Percentiles rank a stretch among this genome's conserved stretches.
Conservation (phyloP, 2,113 vertebrate genomes). For the Myrmecobius fasciatus region DNA sequence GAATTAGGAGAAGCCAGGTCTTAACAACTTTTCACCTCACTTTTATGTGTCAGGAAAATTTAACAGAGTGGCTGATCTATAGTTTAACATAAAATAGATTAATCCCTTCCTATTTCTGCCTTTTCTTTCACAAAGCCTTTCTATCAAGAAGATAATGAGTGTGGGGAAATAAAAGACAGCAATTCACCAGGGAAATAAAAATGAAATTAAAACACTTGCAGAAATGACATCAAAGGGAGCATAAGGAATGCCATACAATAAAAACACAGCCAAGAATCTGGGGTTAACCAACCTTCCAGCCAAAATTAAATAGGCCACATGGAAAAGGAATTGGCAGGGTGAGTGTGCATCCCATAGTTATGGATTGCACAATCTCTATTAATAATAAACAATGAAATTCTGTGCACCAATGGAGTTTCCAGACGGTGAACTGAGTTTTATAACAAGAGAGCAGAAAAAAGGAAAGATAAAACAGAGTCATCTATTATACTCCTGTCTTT, state of each 20-base stretch:
- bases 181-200: conserved; percentile 32
- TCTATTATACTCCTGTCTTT: conserved; percentile 63
- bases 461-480: conserved; percentile 64
- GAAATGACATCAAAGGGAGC: conserved; percentile 58
- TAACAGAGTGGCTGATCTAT: background rate
- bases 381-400: conserved; percentile 60
- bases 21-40: conserved; percentile 36
- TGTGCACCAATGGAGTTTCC: background rate
- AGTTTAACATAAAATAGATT: conserved; percentile 31
- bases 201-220: conserved; percentile 34
- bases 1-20: background rate
- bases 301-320: conserved; percentile 76
- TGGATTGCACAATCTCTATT: background rate
- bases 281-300: conserved; percentile 64
- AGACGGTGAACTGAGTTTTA: background rate
- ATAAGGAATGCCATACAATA: conserved; percentile 18
- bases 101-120: background rate
- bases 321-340: conserved; percentile 63
- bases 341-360: conserved; percentile 58
- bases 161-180: conserved; percentile 23
- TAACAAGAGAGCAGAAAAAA: conserved; percentile 29
- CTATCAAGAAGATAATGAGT: conserved; percentile 31
- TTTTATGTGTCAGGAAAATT: conserved; percentile 5
- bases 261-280: conserved; percentile 27
- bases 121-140: conserved; percentile 25